phyloP scores from a whole-genome alignment of 2,797 vertebrate genomes.

The Oreochromis mossambicus region DNA sequence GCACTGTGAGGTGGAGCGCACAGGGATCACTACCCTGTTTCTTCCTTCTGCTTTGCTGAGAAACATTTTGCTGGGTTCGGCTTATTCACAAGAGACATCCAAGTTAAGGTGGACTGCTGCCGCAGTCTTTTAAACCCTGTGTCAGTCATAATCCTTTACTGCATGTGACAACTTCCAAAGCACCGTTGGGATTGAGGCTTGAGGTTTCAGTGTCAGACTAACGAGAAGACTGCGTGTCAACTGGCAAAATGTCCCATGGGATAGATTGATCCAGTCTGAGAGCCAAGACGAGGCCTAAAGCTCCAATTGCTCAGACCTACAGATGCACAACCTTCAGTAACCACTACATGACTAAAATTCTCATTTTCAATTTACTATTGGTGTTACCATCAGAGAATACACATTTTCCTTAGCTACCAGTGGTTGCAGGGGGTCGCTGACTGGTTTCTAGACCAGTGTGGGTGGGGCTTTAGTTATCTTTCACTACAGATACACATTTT shows the following conservation, averaged over 20 bases:
- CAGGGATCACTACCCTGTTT: not conserved
- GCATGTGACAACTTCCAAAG: not conserved
- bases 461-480: not conserved
- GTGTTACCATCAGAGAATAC: not conserved
- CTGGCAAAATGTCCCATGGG: not conserved
- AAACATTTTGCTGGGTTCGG: not conserved
- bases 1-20: not conserved
- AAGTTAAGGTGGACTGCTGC: not conserved
- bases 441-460: not conserved
- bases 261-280: not conserved
- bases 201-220: not conserved
- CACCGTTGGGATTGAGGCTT: not conserved
- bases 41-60: not conserved
- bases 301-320: not conserved
- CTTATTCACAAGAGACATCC: not conserved
- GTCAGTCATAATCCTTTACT: not conserved
- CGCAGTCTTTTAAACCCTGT: constrained; percentile 1
- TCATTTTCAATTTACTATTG: not conserved
- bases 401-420: not conserved
- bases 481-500: not conserved
- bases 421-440: not conserved
- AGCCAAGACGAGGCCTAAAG: not conserved
- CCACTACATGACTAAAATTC: not conserved
- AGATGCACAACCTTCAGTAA: not conserved
- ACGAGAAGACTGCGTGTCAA: not conserved